A percentile compares a stretch with the other conserved stretches of the same genome.
Conservation (phyloP, 2,113 vertebrate species). For the Dendropsophus ebraccatus region DNA sequence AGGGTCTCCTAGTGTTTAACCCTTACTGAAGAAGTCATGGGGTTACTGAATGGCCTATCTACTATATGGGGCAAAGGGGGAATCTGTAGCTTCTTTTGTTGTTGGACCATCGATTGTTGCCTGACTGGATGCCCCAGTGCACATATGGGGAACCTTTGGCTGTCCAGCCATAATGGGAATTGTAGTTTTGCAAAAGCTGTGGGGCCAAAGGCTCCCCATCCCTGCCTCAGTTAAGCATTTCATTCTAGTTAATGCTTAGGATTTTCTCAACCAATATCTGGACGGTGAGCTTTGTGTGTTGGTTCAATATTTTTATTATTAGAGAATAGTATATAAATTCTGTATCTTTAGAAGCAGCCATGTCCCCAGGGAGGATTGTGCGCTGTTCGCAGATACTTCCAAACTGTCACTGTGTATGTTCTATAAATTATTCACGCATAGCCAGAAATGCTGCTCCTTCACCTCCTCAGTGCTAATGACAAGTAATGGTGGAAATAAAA, state of each 20-base stretch:
- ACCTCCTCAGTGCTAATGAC: constrained; percentile 27
- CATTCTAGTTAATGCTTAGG: too few species aligned
- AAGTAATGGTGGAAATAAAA: constrained; percentile 42
- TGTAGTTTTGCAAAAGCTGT: too few species aligned
- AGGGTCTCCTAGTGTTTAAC: not conserved
- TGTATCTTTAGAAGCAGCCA: constrained; percentile 4
- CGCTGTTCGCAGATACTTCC: not conserved
- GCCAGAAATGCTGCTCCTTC: not conserved
- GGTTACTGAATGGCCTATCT: not conserved
- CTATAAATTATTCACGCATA: constrained; percentile 47
- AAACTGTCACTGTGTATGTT: constrained; percentile 7
- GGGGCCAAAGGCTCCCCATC: too few species aligned
- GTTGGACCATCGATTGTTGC: not conserved
- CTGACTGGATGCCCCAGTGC: not conserved
- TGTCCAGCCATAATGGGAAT: too few species aligned
- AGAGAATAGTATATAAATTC: constrained; percentile 11
- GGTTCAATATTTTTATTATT: not conserved
- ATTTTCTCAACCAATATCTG: not conserved
- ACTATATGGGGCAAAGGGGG: not conserved
- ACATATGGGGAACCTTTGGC: too few species aligned
- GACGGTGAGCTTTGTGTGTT: not conserved
- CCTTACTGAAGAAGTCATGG: not conserved
- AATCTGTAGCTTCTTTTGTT: not conserved
- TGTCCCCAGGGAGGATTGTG: not conserved
- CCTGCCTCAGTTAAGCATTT: too few species aligned